Evolutionary conservation across 2,113 vertebrate species (phyloP).

Genomic region (Vimba vimba): DNA sequence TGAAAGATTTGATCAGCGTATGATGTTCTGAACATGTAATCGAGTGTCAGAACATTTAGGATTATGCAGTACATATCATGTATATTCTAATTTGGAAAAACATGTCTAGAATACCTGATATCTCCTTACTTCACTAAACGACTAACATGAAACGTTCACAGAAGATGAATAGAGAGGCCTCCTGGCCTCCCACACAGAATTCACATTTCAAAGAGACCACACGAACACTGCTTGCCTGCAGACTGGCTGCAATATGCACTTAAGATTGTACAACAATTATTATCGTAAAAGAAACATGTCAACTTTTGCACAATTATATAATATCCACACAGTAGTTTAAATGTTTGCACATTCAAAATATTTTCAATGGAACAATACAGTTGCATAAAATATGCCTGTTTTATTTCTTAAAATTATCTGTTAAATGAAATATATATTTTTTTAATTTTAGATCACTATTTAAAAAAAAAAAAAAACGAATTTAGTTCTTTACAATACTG

Average conservation of each 20-base stretch:
- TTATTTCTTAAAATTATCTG: neutral
- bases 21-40: slow-evolving; percentile 19
- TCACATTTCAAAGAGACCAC: slow-evolving; percentile 13
- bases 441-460: no score
- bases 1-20: neutral
- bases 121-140: slow-evolving; percentile 1
- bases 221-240: neutral
- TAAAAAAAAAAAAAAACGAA: no score
- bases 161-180: slow-evolving; percentile 24
- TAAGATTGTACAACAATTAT: neutral
- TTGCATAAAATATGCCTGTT: neutral
- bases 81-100: slow-evolving; percentile 3
- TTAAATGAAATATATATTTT: neutral
- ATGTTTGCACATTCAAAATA: neutral
- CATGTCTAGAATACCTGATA: neutral
- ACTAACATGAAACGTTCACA: slow-evolving; percentile 3
- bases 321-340: neutral
- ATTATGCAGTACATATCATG: neutral
- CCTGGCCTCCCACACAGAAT: slow-evolving; percentile 17
- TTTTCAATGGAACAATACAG: neutral
- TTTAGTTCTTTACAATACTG: no score
- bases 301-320: neutral
- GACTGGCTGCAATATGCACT: neutral
- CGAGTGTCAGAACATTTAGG: slow-evolving; percentile 17
- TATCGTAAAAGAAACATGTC: neutral